Evolutionary conservation across 1,140 invertebrate species (phyloP).

Genomic region (Calliopsis andreniformis): DNA sequence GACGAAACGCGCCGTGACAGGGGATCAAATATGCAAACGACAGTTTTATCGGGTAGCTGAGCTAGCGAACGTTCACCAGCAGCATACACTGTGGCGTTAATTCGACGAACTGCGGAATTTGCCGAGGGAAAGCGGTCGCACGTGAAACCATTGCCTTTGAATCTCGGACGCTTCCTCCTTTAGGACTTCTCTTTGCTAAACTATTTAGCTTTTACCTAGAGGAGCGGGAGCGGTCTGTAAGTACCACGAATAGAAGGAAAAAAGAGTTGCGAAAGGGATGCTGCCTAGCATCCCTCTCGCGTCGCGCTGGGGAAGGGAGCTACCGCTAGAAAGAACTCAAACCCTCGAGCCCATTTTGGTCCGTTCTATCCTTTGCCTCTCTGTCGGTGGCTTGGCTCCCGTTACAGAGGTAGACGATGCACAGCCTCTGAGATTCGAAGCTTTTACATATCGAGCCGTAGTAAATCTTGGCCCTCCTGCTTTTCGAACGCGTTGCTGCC

Average conservation of each 20-base stretch:
- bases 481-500: slow-evolving; percentile 26
- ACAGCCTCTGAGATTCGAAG: slow-evolving; percentile 43
- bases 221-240: slow-evolving; percentile 29
- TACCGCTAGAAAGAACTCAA: slow-evolving; percentile 42
- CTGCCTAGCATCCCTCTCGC: slow-evolving; percentile 17
- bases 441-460: slow-evolving; percentile 57
- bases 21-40: slow-evolving; percentile 8
- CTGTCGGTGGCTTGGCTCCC: neutral
- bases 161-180: slow-evolving; percentile 30
- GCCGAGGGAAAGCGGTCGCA: neutral
- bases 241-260: slow-evolving; percentile 6
- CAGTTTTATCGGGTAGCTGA: slow-evolving; percentile 9
- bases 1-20: neutral
- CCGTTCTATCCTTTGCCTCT: slow-evolving; percentile 11
- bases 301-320: slow-evolving; percentile 49
- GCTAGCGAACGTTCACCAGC: neutral
- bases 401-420: slow-evolving; percentile 24
- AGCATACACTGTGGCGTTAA: slow-evolving; percentile 11
- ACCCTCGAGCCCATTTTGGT: slow-evolving; percentile 61
- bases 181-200: slow-evolving; percentile 47
- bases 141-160: slow-evolving; percentile 39
- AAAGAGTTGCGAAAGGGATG: slow-evolving; percentile 43
- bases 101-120: slow-evolving; percentile 17
- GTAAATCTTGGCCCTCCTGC: slow-evolving; percentile 49
- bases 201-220: slow-evolving; percentile 60